These are phyloP conservation scores for Drosophila nigrodunni DNA, from an alignment of 1,140 invertebrate genomes.

Conservation along the genomic window DNA sequence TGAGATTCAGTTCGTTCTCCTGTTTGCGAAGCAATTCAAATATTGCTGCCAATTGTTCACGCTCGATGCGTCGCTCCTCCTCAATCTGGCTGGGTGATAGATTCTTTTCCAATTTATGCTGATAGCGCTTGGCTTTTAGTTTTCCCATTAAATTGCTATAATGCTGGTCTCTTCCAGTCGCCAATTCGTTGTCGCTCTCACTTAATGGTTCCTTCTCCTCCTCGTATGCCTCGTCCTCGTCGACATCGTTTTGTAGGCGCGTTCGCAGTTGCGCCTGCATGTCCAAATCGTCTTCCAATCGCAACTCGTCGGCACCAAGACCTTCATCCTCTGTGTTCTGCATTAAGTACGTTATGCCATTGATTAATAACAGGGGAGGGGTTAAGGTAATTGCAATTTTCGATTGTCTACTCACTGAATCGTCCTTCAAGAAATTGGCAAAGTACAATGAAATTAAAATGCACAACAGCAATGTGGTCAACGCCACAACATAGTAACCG, in stretches of 20 bases:
- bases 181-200: constrained; percentile 55
- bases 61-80: constrained; percentile 76
- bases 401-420: constrained; percentile 49
- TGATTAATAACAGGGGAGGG: not conserved
- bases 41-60: constrained; percentile 76
- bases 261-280: constrained; percentile 32
- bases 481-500: constrained; percentile 61
- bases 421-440: constrained; percentile 76
- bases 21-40: constrained; percentile 77
- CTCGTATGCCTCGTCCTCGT: constrained; percentile 59
- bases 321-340: constrained; percentile 71
- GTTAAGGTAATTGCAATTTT: not conserved
- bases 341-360: constrained; percentile 6
- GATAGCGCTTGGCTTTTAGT: constrained; percentile 67
- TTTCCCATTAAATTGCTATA: constrained; percentile 71
- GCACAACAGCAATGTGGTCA: constrained; percentile 69
- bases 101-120: constrained; percentile 68
- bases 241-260: constrained; percentile 41
- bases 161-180: constrained; percentile 9
- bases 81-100: constrained; percentile 68
- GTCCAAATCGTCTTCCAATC: constrained; percentile 46
- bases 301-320: constrained; percentile 57
- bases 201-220: constrained; percentile 49
- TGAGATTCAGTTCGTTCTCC: constrained; percentile 75
- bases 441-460: constrained; percentile 72